phyloP scores from a whole-genome alignment of 2,797 vertebrate species.

The Eremophila alpestris region DNA sequence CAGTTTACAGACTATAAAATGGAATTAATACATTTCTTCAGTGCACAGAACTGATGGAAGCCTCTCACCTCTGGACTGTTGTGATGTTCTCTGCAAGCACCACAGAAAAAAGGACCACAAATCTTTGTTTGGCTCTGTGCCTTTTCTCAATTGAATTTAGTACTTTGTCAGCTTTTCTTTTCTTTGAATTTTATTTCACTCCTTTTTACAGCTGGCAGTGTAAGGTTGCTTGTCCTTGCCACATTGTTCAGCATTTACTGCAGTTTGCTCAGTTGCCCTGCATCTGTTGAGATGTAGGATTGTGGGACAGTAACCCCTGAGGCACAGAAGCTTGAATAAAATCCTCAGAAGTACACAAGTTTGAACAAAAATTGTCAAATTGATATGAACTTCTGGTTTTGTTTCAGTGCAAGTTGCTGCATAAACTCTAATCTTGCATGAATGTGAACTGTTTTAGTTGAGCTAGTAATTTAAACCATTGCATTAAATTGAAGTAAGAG shows the following conservation, averaged over 20 bases:
- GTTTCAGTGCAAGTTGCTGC: background rate
- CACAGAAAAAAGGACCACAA: background rate
- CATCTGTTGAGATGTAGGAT: background rate
- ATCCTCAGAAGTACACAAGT: background rate
- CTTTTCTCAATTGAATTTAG: background rate
- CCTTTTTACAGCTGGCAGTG: background rate
- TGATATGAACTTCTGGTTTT: background rate
- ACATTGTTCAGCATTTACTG: conserved; percentile 9
- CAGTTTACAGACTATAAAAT: background rate
- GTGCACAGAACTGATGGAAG: background rate
- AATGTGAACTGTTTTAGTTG: background rate
- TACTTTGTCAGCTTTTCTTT: background rate
- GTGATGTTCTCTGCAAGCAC: background rate
- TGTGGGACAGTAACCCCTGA: background rate
- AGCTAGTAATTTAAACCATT: background rate
- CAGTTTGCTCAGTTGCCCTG: background rate
- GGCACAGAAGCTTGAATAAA: background rate
- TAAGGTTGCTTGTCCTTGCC: background rate
- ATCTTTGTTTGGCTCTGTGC: background rate
- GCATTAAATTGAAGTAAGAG: background rate
- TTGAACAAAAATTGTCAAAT: background rate
- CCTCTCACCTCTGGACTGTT: background rate
- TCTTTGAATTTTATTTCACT: conserved; percentile 1
- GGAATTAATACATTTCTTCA: background rate
- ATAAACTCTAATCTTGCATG: background rate